A percentile compares a stretch with the other conserved stretches of the same genome.
phyloP scores from a whole-genome alignment of 2,888 invertebrate species.

The Plagodis pulveraria region DNA sequence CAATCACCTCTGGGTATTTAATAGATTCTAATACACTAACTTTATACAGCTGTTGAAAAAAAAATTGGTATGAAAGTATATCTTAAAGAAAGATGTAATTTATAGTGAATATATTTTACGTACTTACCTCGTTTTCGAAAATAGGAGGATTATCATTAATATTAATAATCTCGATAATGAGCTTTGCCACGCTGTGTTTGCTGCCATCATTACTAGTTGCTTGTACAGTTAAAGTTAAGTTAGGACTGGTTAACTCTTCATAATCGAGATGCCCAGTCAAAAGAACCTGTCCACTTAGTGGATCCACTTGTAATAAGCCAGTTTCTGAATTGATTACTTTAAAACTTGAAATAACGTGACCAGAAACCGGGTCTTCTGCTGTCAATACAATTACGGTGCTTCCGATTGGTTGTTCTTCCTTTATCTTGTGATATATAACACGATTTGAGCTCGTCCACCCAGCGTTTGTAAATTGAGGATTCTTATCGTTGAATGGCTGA shows the following conservation, averaged over 20 bases:
- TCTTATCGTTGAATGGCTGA: conserved; percentile 90
- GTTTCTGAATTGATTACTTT: conserved; percentile 84
- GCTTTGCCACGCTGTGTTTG: conserved; percentile 87
- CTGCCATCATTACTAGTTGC: conserved; percentile 80
- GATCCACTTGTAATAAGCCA: conserved; percentile 85
- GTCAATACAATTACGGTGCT: conserved; percentile 88
- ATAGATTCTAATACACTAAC: conserved; percentile 89
- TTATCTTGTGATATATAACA: conserved; percentile 87
- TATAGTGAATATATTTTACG: not conserved
- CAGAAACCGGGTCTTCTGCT: conserved; percentile 89
- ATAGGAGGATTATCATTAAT: conserved; percentile 91
- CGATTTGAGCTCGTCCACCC: conserved; percentile 90
- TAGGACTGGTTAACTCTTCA: conserved; percentile 87
- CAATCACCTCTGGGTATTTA: conserved; percentile 87
- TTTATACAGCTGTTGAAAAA: conserved; percentile 84
- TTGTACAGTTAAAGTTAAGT: conserved; percentile 83
- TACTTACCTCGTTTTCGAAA: conserved; percentile 86
- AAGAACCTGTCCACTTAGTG: conserved; percentile 89
- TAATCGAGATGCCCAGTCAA: conserved; percentile 91
- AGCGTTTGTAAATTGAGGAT: conserved; percentile 89
- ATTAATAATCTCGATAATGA: conserved; percentile 89
- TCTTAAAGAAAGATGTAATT: too few relatives aligned
- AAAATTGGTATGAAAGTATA: conserved; percentile 1
- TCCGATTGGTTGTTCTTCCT: conserved; percentile 91
- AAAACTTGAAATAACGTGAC: conserved; percentile 86